Evolutionary conservation across 2,888 invertebrate genomes (phyloP).

Genomic region (Bruchidius siliquastri): DNA sequence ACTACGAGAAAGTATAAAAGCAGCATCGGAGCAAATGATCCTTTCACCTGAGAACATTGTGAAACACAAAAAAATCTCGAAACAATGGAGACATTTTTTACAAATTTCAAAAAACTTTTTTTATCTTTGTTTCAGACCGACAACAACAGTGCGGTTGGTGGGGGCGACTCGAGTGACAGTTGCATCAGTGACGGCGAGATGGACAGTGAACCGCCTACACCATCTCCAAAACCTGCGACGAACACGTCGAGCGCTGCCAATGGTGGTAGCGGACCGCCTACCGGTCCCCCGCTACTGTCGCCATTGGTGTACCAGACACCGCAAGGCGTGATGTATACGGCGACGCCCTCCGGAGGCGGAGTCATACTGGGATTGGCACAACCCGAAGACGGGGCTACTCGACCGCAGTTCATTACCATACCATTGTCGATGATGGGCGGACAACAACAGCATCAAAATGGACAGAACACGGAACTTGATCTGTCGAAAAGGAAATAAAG

Average conservation of each 20-base stretch:
- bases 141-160: conserved; percentile 36
- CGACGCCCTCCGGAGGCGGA: conserved; percentile 46
- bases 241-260: conserved; percentile 21
- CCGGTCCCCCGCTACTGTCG: conserved; percentile 31
- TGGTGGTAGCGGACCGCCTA: background rate
- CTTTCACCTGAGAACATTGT: no score
- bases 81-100: no score
- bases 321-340: conserved; percentile 49
- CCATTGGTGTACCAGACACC: conserved; percentile 47
- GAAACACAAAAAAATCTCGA: no score
- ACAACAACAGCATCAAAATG: conserved; percentile 13
- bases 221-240: conserved; percentile 22
- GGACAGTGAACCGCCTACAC: conserved; percentile 31
- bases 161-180: conserved; percentile 42
- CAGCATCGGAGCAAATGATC: no score
- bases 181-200: conserved; percentile 45
- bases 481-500: conserved; percentile 34
- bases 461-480: conserved; percentile 40
- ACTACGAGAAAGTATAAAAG: no score
- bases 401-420: conserved; percentile 67
- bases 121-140: conserved; percentile 41
- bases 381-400: conserved; percentile 38
- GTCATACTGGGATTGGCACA: conserved; percentile 47
- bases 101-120: no score
- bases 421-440: conserved; percentile 60